Conservation (phyloP, 2,888 invertebrate species). For the Andrena bicolor region DNA sequence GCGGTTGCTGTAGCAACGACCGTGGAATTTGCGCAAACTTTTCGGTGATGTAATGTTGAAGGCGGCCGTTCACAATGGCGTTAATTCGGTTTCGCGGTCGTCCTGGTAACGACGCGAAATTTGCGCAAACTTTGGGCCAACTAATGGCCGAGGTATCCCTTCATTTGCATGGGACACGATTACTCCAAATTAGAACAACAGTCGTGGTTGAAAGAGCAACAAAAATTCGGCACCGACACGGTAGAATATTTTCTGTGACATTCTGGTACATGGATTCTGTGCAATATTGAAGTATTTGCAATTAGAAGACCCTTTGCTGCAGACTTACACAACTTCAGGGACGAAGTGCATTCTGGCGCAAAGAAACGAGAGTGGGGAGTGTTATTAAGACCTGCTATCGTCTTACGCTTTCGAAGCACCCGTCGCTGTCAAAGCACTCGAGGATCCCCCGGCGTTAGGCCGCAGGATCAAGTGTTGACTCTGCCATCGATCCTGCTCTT, state of each 20-base stretch:
- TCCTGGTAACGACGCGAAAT: conserved; percentile 46
- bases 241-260: no score
- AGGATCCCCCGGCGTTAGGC: conserved; percentile 3
- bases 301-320: background rate
- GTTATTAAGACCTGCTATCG: conserved; percentile 59
- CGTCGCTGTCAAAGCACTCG: conserved; percentile 46
- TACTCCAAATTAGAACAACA: conserved; percentile 10
- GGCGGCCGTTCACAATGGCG: conserved; percentile 49
- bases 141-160: conserved; percentile 19
- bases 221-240: background rate
- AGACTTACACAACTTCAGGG: background rate
- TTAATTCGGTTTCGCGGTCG: conserved; percentile 57
- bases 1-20: conserved; percentile 41
- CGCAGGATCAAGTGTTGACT: conserved; percentile 64
- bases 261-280: no score
- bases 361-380: conserved; percentile 35
- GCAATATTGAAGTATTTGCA: background rate
- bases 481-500: conserved; percentile 62
- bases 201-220: background rate
- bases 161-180: conserved; percentile 28
- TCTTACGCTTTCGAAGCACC: conserved; percentile 43
- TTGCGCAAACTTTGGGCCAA: conserved; percentile 42
- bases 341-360: background rate
- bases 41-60: conserved; percentile 47
- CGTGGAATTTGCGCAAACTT: conserved; percentile 49